Evolutionary conservation across 1,140 invertebrate genomes (phyloP).

Genomic region (Nixonia krombeini): DNA sequence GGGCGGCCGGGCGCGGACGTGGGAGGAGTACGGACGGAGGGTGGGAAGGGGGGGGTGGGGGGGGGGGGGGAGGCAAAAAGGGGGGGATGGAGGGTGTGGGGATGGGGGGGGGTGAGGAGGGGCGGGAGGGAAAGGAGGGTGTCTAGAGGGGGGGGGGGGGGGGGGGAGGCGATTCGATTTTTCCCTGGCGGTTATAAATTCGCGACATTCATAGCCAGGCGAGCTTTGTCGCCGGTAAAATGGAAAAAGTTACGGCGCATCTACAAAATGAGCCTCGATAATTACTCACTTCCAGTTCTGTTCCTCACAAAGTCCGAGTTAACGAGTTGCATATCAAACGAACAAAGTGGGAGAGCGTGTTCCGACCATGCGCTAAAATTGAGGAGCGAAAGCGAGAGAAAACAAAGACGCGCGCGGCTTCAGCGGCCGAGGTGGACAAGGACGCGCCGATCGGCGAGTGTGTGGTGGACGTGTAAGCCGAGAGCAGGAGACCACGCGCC

Average conservation of each 20-base stretch:
- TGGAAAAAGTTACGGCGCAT: conserved; percentile 50
- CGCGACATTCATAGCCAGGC: conserved; percentile 46
- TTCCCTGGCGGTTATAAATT: too few relatives aligned
- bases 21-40: too few relatives aligned
- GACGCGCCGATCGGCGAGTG: conserved; percentile 44
- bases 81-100: too few relatives aligned
- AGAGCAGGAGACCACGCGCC: conserved; percentile 42
- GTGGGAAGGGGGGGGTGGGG: too few relatives aligned
- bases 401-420: conserved; percentile 34
- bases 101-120: too few relatives aligned
- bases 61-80: too few relatives aligned
- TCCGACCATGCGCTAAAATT: conserved; percentile 62
- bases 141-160: too few relatives aligned
- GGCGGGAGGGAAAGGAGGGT: too few relatives aligned
- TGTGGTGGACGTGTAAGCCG: conserved; percentile 47
- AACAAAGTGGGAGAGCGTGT: conserved; percentile 56
- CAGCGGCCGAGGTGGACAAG: conserved; percentile 52
- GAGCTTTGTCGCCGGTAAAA: conserved; percentile 49
- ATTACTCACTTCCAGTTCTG: conserved; percentile 53
- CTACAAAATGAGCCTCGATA: conserved; percentile 52
- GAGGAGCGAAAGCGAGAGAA: conserved; percentile 54
- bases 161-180: too few relatives aligned
- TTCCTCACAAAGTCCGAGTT: conserved; percentile 53
- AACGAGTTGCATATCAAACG: conserved; percentile 50
- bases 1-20: too few relatives aligned